Evolutionary conservation across 2,888 invertebrate species (phyloP).

Genomic region (Tupiocoris notatus): DNA sequence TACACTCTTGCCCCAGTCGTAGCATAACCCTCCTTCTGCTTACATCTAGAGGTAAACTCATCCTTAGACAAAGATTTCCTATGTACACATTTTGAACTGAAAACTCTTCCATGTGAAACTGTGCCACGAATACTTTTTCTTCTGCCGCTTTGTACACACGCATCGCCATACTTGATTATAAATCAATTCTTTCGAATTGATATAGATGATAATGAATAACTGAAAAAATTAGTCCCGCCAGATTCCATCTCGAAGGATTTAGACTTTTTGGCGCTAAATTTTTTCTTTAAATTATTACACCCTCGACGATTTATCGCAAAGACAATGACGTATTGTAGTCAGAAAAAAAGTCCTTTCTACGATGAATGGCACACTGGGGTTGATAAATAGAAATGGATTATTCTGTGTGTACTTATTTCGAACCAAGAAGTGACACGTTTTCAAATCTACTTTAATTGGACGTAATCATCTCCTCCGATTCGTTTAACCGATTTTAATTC

Average conservation of each 20-base stretch:
- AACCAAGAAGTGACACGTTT: neutral
- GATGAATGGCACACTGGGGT: neutral
- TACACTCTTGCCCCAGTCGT: conserved; percentile 28
- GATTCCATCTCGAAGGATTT: too few relatives aligned
- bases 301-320: too few relatives aligned
- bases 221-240: too few relatives aligned
- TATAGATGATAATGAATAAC: too few relatives aligned
- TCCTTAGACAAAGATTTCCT: conserved; percentile 5
- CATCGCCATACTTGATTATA: too few relatives aligned
- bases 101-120: neutral
- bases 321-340: too few relatives aligned
- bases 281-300: too few relatives aligned
- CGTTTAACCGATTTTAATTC: too few relatives aligned
- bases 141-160: neutral
- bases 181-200: too few relatives aligned
- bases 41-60: conserved; percentile 29
- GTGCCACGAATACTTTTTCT: neutral
- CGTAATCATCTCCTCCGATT: neutral
- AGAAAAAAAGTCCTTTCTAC: neutral
- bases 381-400: neutral
- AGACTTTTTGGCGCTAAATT: too few relatives aligned
- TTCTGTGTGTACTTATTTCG: neutral
- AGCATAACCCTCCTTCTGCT: conserved; percentile 31
- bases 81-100: neutral
- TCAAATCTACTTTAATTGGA: neutral